These are phyloP conservation scores for Osmerus mordax DNA, from an alignment of 2,113 vertebrate genomes.

Conservation along the genomic window DNA sequence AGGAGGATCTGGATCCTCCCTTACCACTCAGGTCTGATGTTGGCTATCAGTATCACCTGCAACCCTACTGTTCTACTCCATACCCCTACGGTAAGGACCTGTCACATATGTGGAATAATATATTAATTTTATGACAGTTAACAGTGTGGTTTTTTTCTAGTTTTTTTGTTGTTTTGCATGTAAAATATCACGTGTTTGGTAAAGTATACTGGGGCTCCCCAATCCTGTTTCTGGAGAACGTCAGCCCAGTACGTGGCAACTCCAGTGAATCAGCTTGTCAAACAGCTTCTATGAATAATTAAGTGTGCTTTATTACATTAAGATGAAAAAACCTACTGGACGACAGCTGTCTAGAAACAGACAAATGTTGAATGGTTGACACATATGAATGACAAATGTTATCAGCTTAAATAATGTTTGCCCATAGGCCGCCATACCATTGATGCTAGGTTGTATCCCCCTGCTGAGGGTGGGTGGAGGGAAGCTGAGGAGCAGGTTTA, in stretches of 20 bases:
- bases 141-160: no score
- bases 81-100: slow-evolving; percentile 35
- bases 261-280: no score
- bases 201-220: no score
- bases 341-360: no score
- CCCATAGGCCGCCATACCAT: slow-evolving; percentile 14
- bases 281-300: no score
- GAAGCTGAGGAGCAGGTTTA: neutral
- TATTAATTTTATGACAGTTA: neutral
- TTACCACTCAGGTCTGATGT: slow-evolving; percentile 54
- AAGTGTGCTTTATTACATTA: no score
- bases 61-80: neutral
- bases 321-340: no score
- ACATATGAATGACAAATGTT: neutral
- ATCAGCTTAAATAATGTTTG: neutral
- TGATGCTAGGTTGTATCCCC: slow-evolving; percentile 15
- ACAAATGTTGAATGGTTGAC: neutral
- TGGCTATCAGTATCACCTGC: slow-evolving; percentile 22
- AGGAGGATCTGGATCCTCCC: slow-evolving; percentile 45
- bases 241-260: no score
- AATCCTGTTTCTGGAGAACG: no score
- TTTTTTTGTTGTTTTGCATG: neutral
- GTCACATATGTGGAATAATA: neutral
- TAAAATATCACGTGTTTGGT: no score
- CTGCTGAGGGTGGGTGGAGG: neutral